These are phyloP conservation scores for Vulpes lagopus DNA, from an alignment of 2,113 vertebrate genomes.

Conservation along the genomic window DNA sequence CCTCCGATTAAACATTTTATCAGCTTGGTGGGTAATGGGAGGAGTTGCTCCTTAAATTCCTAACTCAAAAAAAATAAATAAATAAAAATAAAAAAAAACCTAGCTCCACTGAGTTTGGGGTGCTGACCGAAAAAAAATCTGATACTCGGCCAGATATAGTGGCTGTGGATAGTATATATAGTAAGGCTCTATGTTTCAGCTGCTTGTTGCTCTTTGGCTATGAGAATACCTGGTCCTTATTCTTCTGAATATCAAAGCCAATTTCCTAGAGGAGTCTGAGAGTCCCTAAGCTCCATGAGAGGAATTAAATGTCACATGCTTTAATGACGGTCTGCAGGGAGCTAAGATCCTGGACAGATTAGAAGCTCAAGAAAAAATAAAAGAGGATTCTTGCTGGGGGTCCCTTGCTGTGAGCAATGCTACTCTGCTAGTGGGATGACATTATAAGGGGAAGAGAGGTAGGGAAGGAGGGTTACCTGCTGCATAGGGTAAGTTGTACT, in stretches of 20 bases:
- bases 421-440: background rate
- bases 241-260: constrained; percentile 46
- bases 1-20: background rate
- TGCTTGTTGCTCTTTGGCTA: background rate
- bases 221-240: constrained; percentile 54
- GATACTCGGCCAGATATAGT: background rate
- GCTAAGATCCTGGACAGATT: background rate
- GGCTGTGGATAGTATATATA: background rate
- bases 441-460: background rate
- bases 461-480: constrained; percentile 90
- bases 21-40: background rate
- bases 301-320: constrained; percentile 21
- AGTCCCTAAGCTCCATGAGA: background rate
- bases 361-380: background rate
- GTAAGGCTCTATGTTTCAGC: background rate
- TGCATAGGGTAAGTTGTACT: constrained; percentile 97
- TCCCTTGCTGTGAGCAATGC: background rate
- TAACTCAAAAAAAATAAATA: background rate
- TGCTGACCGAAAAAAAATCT: constrained; percentile 5
- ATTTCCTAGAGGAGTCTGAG: constrained; percentile 2
- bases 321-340: constrained; percentile 6
- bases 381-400: background rate
- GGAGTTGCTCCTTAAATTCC: background rate
- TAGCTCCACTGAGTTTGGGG: background rate
- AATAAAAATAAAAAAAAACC: no score